Evolutionary conservation across 2,113 vertebrate species (phyloP).

Genomic region (Tragelaphus strepsiceros): DNA sequence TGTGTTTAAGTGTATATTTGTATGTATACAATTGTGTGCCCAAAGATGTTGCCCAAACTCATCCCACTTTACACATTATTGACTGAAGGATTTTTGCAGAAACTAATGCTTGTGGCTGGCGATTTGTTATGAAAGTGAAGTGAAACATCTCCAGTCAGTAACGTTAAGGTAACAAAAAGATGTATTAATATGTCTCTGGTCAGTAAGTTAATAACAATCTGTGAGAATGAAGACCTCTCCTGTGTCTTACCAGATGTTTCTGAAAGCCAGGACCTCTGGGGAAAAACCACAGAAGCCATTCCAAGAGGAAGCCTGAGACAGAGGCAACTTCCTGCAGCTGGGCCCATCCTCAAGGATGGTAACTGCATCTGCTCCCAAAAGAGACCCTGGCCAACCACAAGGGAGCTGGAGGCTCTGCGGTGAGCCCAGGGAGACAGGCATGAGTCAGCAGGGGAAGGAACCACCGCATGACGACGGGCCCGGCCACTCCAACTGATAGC

Average conservation of each 20-base stretch:
- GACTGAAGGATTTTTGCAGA: not conserved
- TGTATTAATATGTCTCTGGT: not conserved
- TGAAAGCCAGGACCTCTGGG: slow-evolving; percentile 10
- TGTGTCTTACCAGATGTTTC: slow-evolving; percentile 1
- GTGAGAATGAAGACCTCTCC: not conserved
- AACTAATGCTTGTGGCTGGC: not conserved
- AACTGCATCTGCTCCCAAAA: not conserved
- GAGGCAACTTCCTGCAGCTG: not conserved
- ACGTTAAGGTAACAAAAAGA: not conserved
- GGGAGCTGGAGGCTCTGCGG: not conserved
- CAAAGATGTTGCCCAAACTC: not conserved
- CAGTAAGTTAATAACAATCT: not conserved
- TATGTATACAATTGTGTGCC: not conserved
- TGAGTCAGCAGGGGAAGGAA: slow-evolving; percentile 12
- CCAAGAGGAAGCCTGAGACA: not conserved
- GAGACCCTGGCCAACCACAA: not conserved
- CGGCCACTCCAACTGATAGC: not conserved
- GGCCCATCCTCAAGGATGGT: not conserved
- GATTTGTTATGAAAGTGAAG: not conserved
- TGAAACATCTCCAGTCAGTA: not conserved
- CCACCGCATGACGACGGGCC: not conserved
- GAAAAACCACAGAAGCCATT: not conserved
- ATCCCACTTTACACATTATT: not conserved
- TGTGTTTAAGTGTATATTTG: not conserved
- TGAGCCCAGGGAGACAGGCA: not conserved